Base-by-base conservation (phyloP, 2,888 invertebrate species). In the Drosophila niveifrons region DNA sequence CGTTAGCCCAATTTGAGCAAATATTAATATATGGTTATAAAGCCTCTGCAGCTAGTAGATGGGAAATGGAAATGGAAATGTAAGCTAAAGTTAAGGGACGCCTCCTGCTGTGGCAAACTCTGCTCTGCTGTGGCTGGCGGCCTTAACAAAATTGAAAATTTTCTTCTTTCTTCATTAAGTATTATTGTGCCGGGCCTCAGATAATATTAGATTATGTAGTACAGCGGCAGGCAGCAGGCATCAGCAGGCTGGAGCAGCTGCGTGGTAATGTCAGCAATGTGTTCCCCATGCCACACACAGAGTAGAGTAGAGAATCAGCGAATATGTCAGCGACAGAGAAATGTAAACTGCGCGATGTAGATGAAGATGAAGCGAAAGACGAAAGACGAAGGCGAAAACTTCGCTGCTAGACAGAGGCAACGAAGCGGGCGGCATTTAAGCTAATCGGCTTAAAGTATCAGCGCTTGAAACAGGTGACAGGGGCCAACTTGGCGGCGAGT, bases 381-480 rank as follows among this genome's bases (percentile, higher is more conserved):
- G 18, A 18, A 18, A 18, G 6, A 23, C n/a, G 23, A 23, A 6
- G 23, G 15, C 70, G 55, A 62, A 57, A 66, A 67, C 50, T 46
- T 67, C 11, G 55, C 55, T 47, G 55, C 55, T 47, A 23, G 50
- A 41, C 18, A 44, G 47, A 59, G 72, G 77, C 64, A 69, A 57
- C 66, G 70, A 74, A 66, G 78, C 72, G 66, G 66, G 50, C 63
- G 72, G 78, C 83, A 83, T 88, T 88, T 80, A 75, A 83, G 81
- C 71, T 90, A 88, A 88, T 88, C 89, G 89, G 88, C 89, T 88
- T 88, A 88, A 77, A 83, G 88, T 83, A 82, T 89, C 88, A 88
- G 75, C 23, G 67, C 58, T 41, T 29, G 65, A 65, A 65, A 55
- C 88, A 90, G 89, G 88, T 90, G 90, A 87, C 87, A 75, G 75